phyloP scores from a whole-genome alignment of 2,113 vertebrate species.

The Thunnus maccoyii region DNA sequence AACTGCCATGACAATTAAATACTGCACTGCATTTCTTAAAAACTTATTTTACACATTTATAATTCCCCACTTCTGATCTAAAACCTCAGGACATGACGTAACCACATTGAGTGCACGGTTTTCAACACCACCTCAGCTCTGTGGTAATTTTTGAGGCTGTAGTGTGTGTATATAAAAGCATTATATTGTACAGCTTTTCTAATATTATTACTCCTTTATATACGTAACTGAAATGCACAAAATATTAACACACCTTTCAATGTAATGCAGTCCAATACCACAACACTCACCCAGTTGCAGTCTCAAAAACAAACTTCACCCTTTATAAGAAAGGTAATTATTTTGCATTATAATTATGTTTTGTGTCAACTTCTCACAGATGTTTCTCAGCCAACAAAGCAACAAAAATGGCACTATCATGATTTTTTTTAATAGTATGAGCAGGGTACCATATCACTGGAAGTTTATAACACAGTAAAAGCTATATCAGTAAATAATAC shows the following conservation, averaged over 20 bases:
- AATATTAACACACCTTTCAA: too few relatives aligned
- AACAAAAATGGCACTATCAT: neutral
- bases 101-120: too few relatives aligned
- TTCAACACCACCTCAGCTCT: too few relatives aligned
- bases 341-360: too few relatives aligned
- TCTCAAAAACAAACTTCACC: neutral
- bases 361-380: neutral
- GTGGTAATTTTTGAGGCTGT: too few relatives aligned
- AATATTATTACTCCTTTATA: too few relatives aligned
- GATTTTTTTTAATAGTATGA: neutral
- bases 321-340: neutral
- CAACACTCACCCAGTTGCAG: too few relatives aligned
- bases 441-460: neutral
- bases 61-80: neutral
- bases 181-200: too few relatives aligned
- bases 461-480: conserved; percentile 1
- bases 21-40: neutral
- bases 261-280: too few relatives aligned
- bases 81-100: too few relatives aligned
- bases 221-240: too few relatives aligned
- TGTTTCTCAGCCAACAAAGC: conserved; percentile 23
- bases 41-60: neutral
- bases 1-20: neutral
- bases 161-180: too few relatives aligned
- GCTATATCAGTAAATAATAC: conserved; percentile 21